phyloP scores from a whole-genome alignment of 2,797 vertebrate species.

The Xenentodon cancila region DNA sequence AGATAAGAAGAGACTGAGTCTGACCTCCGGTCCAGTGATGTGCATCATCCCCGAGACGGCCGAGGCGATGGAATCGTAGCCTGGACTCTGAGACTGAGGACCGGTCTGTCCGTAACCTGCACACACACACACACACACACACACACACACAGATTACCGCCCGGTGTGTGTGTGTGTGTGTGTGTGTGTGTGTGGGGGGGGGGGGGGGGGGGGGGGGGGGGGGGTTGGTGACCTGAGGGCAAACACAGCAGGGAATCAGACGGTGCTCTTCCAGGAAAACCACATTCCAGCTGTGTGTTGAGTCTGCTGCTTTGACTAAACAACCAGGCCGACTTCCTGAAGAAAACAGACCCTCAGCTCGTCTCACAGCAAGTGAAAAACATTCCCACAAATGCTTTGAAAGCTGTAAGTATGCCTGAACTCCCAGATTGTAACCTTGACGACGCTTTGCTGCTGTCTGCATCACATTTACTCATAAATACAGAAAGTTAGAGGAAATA shows the following conservation, averaged over 20 bases:
- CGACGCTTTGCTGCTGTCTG: too few relatives aligned
- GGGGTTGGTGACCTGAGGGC: conserved; percentile 6
- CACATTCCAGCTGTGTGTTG: conserved; percentile 34
- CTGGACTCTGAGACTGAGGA: conserved; percentile 86
- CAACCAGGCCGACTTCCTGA: conserved; percentile 19
- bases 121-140: conserved; percentile 31
- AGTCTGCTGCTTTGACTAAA: conserved; percentile 36
- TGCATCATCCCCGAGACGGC: conserved; percentile 94
- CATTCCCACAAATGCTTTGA: conserved; percentile 10
- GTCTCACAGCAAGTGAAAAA: conserved; percentile 3
- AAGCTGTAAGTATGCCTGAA: too few relatives aligned
- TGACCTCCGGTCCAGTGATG: conserved; percentile 94
- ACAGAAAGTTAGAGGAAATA: too few relatives aligned
- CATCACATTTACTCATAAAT: too few relatives aligned
- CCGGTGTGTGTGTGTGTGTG: too few relatives aligned
- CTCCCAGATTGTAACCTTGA: too few relatives aligned
- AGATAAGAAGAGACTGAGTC: conserved; percentile 1
- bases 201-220: too few relatives aligned
- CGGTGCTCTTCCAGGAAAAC: conserved; percentile 39
- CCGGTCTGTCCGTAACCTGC: conserved; percentile 93
- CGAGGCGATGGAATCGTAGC: conserved; percentile 92
- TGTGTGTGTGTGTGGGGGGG: too few relatives aligned
- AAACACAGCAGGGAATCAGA: conserved; percentile 37
- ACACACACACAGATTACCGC: not conserved
- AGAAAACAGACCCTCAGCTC: conserved; percentile 6